phyloP scores from a whole-genome alignment of 2,888 invertebrate species.

The Phragmatobia fuliginosa region DNA sequence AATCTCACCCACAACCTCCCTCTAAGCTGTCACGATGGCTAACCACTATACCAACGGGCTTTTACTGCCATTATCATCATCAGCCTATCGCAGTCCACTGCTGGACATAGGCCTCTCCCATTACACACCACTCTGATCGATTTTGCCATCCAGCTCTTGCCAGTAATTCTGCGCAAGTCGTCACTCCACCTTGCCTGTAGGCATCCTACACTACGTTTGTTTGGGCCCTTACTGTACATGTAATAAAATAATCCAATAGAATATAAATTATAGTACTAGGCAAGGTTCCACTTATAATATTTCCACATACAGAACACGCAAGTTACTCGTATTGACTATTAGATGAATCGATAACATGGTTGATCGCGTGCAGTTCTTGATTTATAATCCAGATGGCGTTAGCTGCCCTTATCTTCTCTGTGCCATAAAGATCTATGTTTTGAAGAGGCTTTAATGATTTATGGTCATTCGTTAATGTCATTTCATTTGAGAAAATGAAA shows the following conservation, averaged over 20 bases:
- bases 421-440: conserved; percentile 41
- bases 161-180: too few species aligned
- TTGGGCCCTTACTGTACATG: neutral
- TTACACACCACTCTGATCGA: too few species aligned
- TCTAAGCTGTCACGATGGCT: neutral
- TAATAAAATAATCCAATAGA: conserved; percentile 4
- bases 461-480: conserved; percentile 20
- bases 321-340: conserved; percentile 16
- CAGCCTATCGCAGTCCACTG: too few species aligned
- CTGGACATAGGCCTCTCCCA: too few species aligned
- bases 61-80: too few species aligned
- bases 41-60: neutral
- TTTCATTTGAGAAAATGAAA: conserved; percentile 16
- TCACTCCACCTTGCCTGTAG: too few species aligned
- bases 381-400: conserved; percentile 48
- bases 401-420: conserved; percentile 33
- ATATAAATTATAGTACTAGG: conserved; percentile 2
- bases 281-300: conserved; percentile 1
- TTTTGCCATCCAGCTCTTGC: too few species aligned
- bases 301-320: conserved; percentile 13
- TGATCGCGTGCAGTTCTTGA: conserved; percentile 45
- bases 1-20: neutral
- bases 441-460: conserved; percentile 35
- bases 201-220: too few species aligned
- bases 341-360: conserved; percentile 32